These are phyloP conservation scores for Intellagama lesueurii DNA, from an alignment of 2,797 vertebrate genomes.

Conservation along the genomic window DNA sequence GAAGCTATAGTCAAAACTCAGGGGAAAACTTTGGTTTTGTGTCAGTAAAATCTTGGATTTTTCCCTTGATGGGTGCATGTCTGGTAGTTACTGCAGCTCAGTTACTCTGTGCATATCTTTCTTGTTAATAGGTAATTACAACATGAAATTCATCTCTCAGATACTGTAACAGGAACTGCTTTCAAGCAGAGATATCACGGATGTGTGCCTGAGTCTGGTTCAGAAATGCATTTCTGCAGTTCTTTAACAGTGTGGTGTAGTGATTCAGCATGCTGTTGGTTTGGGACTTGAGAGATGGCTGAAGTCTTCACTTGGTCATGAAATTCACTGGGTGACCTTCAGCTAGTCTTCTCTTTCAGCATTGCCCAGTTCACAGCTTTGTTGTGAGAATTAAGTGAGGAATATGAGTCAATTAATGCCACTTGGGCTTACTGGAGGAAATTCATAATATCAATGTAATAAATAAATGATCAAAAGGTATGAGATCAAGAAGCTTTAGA, in stretches of 20 bases:
- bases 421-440: too few species aligned
- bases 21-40: neutral
- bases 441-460: too few species aligned
- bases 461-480: too few species aligned
- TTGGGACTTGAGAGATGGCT: neutral
- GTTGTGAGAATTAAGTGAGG: too few species aligned
- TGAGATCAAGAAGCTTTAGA: too few species aligned
- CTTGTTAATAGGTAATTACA: slow-evolving; percentile 1
- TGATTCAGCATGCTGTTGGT: neutral
- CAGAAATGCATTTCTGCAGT: neutral
- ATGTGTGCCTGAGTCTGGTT: neutral
- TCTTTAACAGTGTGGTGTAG: neutral
- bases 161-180: neutral
- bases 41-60: neutral
- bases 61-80: neutral
- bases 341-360: too few species aligned
- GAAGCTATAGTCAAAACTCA: neutral
- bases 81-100: neutral
- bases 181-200: neutral
- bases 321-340: neutral
- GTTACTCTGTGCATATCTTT: neutral
- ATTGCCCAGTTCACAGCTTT: neutral
- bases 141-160: neutral
- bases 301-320: neutral
- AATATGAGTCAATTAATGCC: too few species aligned